Percentiles rank a stretch among this genome's conserved stretches.
Evolutionary conservation across 2,888 invertebrate genomes (phyloP).

Genomic region (Dilophus febrilis): DNA sequence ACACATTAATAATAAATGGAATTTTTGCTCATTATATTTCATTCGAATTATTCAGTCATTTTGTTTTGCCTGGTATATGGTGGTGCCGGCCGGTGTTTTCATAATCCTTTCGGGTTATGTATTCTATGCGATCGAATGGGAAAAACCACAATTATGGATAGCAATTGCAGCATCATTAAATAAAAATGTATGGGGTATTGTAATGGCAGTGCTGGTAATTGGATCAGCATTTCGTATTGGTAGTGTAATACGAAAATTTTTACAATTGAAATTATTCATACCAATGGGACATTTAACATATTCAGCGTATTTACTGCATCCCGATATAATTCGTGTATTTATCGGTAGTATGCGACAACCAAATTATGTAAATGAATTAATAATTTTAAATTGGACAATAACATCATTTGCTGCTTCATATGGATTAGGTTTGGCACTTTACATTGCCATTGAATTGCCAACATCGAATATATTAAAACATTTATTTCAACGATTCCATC

Average conservation of each 20-base stretch:
- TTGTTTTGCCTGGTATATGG: constrained; percentile 1
- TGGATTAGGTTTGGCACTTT: constrained; percentile 1
- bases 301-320: constrained; percentile 6
- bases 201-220: constrained; percentile 2
- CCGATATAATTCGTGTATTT: constrained; percentile 1
- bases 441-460: constrained; percentile 4
- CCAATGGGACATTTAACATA: constrained; percentile 5
- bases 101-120: constrained; percentile 3
- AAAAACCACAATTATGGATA: constrained; percentile 7
- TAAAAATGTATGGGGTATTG: constrained; percentile 6
- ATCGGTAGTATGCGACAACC: constrained; percentile 4
- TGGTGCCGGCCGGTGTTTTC: constrained; percentile 1
- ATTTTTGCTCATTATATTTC: background rate
- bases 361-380: background rate
- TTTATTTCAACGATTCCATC: background rate
- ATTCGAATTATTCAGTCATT: background rate
- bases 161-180: constrained; percentile 4
- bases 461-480: background rate
- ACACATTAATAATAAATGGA: too few species aligned
- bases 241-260: constrained; percentile 1
- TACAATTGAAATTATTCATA: constrained; percentile 1
- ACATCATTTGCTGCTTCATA: constrained; percentile 3
- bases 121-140: constrained; percentile 7
- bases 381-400: background rate
- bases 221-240: constrained; percentile 6